phyloP scores from a whole-genome alignment of 2,113 vertebrate genomes.

The Cebidichthys violaceus region DNA sequence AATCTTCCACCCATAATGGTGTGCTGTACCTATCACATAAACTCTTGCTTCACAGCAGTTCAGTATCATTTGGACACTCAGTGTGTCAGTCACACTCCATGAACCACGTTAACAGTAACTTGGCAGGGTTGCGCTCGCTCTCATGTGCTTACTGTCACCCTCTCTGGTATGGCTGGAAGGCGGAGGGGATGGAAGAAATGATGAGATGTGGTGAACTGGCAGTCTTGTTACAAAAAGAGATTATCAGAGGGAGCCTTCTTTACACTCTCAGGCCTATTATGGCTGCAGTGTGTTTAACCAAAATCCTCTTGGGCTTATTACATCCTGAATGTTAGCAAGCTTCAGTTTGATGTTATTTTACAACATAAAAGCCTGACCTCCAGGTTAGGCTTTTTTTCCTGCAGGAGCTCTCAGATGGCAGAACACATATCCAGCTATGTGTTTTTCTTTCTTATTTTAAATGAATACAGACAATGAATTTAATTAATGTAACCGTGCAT shows the following conservation, averaged over 20 bases:
- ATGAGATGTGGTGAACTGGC: constrained; percentile 38
- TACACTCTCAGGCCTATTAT: constrained; percentile 43
- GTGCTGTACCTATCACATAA: constrained; percentile 47
- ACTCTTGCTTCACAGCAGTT: constrained; percentile 25
- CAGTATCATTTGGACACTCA: constrained; percentile 50
- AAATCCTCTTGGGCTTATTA: constrained; percentile 59
- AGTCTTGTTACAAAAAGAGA: constrained; percentile 42
- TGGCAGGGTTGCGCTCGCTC: constrained; percentile 39
- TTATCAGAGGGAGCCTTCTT: constrained; percentile 34
- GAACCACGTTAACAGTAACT: constrained; percentile 39
- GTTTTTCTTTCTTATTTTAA: too few relatives aligned
- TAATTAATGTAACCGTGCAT: neutral
- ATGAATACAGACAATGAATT: neutral
- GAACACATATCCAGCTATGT: constrained; percentile 25
- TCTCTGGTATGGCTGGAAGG: constrained; percentile 18
- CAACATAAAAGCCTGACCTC: neutral
- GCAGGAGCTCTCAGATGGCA: neutral
- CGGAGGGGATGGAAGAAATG: constrained; percentile 42
- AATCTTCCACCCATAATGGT: neutral
- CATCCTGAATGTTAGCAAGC: constrained; percentile 66
- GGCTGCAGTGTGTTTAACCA: constrained; percentile 34
- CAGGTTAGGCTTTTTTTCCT: neutral
- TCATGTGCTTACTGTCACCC: constrained; percentile 45
- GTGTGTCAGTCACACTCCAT: constrained; percentile 53
- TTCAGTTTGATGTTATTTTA: constrained; percentile 41